phyloP scores from a whole-genome alignment of 1,140 invertebrate species.

The Portunus trituberculatus region DNA sequence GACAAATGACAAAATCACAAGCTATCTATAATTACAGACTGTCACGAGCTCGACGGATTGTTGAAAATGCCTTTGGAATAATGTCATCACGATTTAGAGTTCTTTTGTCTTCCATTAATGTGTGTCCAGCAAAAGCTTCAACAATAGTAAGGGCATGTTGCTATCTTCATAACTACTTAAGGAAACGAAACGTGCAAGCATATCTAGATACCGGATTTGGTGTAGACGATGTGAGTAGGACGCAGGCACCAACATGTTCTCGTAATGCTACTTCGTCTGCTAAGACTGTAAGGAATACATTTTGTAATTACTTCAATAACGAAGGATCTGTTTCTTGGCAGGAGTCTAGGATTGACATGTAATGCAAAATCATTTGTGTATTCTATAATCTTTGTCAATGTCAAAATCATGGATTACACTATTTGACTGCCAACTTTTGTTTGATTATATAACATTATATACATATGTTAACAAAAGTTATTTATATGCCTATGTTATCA shows the following conservation, averaged over 20 bases:
- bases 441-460: too few species aligned
- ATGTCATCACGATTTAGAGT: constrained; percentile 30
- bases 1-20: not conserved
- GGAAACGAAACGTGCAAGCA: not conserved
- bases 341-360: too few species aligned
- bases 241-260: not conserved
- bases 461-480: too few species aligned
- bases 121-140: constrained; percentile 54
- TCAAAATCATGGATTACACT: too few species aligned
- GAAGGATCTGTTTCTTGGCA: not conserved
- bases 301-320: constrained; percentile 40
- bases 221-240: too few species aligned
- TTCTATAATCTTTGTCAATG: too few species aligned
- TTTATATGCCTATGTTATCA: too few species aligned
- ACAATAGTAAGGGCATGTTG: constrained; percentile 55
- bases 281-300: constrained; percentile 41
- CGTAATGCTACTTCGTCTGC: constrained; percentile 48
- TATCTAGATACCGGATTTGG: too few species aligned
- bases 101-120: constrained; percentile 25
- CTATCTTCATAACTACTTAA: constrained; percentile 37
- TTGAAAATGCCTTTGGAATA: constrained; percentile 59
- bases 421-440: too few species aligned
- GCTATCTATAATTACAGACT: constrained; percentile 30
- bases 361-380: too few species aligned
- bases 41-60: constrained; percentile 7